A percentile compares a stretch with the other conserved stretches of the same genome.
Evolutionary conservation across 2,888 invertebrate genomes (phyloP).

Genomic region (Conus canariensis): DNA sequence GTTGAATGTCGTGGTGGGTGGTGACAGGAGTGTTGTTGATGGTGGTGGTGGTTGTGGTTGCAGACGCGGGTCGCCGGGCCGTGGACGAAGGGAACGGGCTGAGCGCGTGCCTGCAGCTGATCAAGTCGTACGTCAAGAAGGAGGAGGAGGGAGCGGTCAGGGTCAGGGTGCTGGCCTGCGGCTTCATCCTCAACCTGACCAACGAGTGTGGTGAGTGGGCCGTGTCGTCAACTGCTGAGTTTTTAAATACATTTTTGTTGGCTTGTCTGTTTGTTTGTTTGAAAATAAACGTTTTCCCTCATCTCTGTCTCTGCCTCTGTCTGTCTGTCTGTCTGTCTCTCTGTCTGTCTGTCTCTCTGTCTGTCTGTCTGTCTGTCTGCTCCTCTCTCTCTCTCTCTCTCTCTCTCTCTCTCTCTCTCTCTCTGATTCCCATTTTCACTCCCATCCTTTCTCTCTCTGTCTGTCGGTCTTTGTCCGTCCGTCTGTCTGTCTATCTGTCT

Average conservation of each 20-base stretch:
- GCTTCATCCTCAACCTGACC: slow-evolving; percentile 89
- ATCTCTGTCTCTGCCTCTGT: not conserved
- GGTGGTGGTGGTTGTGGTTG: not conserved
- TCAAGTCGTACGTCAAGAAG: slow-evolving; percentile 65
- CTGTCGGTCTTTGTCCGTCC: too few relatives aligned
- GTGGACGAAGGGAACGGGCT: slow-evolving; percentile 77
- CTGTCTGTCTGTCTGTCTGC: slow-evolving; percentile 19
- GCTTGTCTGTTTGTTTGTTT: not conserved
- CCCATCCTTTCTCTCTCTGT: too few relatives aligned
- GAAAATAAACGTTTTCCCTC: not conserved
- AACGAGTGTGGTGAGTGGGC: slow-evolving; percentile 83
- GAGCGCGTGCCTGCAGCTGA: slow-evolving; percentile 63
- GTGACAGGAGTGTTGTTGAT: not conserved
- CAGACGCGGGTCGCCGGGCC: slow-evolving; percentile 77
- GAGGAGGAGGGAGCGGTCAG: slow-evolving; percentile 77
- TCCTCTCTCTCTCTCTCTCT: not conserved
- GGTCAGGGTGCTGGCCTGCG: slow-evolving; percentile 85
- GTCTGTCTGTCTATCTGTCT: too few relatives aligned
- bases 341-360: not conserved
- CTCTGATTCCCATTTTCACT: too few relatives aligned
- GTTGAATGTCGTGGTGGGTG: not conserved
- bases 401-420: too few relatives aligned
- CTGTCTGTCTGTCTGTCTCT: not conserved
- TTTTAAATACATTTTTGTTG: too few relatives aligned
- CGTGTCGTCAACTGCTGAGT: not conserved